Evolutionary conservation across 2,113 vertebrate genomes (phyloP).

Genomic region (Ciconia stormi): DNA sequence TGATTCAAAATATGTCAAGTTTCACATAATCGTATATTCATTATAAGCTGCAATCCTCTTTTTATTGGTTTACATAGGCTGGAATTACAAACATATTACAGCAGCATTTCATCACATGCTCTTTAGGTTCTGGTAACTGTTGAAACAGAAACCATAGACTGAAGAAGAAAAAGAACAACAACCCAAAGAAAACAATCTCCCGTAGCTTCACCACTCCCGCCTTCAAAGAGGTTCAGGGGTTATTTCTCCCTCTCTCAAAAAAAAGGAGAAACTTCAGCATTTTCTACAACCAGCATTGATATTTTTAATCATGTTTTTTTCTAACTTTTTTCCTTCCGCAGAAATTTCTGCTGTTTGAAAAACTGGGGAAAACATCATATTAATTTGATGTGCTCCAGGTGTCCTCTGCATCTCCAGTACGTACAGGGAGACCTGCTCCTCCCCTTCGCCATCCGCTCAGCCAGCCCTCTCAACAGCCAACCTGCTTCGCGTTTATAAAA

Average conservation of each 20-base stretch:
- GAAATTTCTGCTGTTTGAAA: not conserved
- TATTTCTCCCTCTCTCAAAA: not conserved
- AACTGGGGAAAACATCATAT: fast-evolving
- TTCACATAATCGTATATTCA: slow-evolving; percentile 65
- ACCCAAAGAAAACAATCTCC: slow-evolving; percentile 56
- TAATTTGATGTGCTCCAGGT: not conserved
- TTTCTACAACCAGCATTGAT: not conserved
- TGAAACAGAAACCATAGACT: slow-evolving; percentile 34
- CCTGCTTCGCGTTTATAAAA: not conserved
- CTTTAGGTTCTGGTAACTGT: slow-evolving; percentile 36
- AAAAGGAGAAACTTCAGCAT: not conserved
- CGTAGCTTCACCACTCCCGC: not conserved
- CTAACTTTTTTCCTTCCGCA: not conserved
- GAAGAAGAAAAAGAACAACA: slow-evolving; percentile 6
- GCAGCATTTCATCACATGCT: slow-evolving; percentile 56
- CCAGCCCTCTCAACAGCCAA: not conserved
- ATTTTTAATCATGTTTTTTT: not conserved
- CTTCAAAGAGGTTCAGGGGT: not conserved
- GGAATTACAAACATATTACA: slow-evolving; percentile 64
- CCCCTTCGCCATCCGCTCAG: not conserved
- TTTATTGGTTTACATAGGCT: slow-evolving; percentile 73
- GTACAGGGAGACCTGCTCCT: not conserved
- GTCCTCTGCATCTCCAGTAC: not conserved
- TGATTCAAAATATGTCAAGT: slow-evolving; percentile 69
- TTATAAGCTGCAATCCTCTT: slow-evolving; percentile 65